Evolutionary conservation across 1,140 invertebrate species (phyloP).

Genomic region (Theocolax elegans): DNA sequence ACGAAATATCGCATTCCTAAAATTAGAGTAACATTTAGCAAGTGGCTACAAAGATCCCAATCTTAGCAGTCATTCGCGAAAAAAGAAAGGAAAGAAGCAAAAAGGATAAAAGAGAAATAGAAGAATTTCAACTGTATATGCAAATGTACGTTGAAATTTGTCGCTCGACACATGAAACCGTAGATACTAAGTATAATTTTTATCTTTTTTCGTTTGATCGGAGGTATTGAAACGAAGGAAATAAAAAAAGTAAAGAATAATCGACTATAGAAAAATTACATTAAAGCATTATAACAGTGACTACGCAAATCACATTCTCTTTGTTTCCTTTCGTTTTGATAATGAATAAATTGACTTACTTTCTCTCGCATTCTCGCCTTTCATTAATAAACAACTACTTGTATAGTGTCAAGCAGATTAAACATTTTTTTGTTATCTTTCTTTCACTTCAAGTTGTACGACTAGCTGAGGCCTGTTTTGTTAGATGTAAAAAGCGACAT

Average conservation of each 20-base stretch:
- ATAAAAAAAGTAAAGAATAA: slow-evolving; percentile 30
- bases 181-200: too few species aligned
- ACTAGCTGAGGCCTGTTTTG: slow-evolving; percentile 62
- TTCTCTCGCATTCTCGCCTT: slow-evolving; percentile 35
- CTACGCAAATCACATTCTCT: slow-evolving; percentile 36
- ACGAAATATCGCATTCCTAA: slow-evolving; percentile 32
- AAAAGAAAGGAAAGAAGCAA: slow-evolving; percentile 38
- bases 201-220: slow-evolving; percentile 27
- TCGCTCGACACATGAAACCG: too few species aligned
- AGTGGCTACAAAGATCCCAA: slow-evolving; percentile 8
- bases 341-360: slow-evolving; percentile 31
- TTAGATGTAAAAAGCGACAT: slow-evolving; percentile 43
- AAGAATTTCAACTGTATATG: too few species aligned
- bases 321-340: slow-evolving; percentile 37
- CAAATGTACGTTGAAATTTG: too few species aligned
- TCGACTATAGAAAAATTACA: slow-evolving; percentile 14
- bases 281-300: slow-evolving; percentile 36
- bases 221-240: too few species aligned
- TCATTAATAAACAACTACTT: slow-evolving; percentile 37
- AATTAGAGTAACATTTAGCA: slow-evolving; percentile 37
- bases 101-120: slow-evolving; percentile 25
- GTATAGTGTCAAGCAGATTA: slow-evolving; percentile 51
- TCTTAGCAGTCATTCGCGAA: not conserved
- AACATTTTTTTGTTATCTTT: too few species aligned
- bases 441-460: slow-evolving; percentile 56